These are phyloP conservation scores for Pollimyrus isidori DNA, from an alignment of 2,113 vertebrate genomes.

Conservation along the genomic window DNA sequence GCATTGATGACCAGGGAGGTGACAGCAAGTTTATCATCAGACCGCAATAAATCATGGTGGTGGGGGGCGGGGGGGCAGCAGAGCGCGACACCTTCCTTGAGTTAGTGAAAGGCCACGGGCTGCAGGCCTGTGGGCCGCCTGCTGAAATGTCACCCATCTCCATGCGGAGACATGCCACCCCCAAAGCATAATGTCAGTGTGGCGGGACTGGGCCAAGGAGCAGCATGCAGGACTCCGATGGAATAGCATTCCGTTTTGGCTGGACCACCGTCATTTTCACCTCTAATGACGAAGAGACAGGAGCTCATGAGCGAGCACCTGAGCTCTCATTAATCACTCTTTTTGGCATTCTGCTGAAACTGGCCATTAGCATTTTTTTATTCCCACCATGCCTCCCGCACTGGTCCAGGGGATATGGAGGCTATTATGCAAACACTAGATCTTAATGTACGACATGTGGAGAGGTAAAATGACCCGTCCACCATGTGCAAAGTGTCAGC, in stretches of 20 bases:
- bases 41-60: constrained; percentile 66
- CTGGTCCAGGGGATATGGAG: constrained; percentile 59
- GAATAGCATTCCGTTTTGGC: constrained; percentile 76
- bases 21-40: constrained; percentile 62
- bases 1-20: constrained; percentile 58
- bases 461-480: constrained; percentile 45
- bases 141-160: constrained; percentile 73
- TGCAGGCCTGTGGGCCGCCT: constrained; percentile 58
- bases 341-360: constrained; percentile 69
- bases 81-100: constrained; percentile 33
- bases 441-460: constrained; percentile 44
- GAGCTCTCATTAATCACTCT: constrained; percentile 86
- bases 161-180: constrained; percentile 51
- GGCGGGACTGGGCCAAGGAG: constrained; percentile 70
- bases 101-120: constrained; percentile 43
- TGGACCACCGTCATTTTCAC: constrained; percentile 59
- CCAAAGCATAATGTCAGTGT: constrained; percentile 64
- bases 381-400: constrained; percentile 62
- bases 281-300: constrained; percentile 72
- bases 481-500: not conserved
- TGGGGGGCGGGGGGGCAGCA: constrained; percentile 37
- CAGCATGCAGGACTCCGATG: constrained; percentile 67
- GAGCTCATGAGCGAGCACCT: constrained; percentile 67
- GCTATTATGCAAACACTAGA: constrained; percentile 64
- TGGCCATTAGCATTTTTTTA: constrained; percentile 58